Base-by-base conservation (phyloP, 2,113 vertebrate species). In the Dermatemys mawii region DNA sequence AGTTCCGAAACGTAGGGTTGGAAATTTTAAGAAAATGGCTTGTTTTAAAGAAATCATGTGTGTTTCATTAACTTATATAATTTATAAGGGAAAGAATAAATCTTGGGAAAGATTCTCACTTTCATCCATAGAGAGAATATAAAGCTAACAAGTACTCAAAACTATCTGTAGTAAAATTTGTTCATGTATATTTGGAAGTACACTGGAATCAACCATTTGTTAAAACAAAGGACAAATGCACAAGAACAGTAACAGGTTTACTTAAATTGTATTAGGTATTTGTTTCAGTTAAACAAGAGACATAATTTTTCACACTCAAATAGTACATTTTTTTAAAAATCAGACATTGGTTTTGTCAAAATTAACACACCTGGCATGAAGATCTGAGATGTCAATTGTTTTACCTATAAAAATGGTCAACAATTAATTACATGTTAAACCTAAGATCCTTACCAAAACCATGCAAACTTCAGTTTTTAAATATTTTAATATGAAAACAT, bases 21-120 rank as follows among this genome's bases (percentile, higher is more conserved):
- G 88, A 96, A 94, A 93, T 96, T 89, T 83, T 90, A 83, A 90
- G 94, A 83, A 55, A 92, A 92, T 16, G 11, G 26, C 21, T 96
- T 96, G 70, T 92, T 93, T 95, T 83, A 92, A 94, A 76, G 70
- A 54, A 94, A 92, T 90, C 57, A 78, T 75, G 86, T 32, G 73
- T 29, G 51, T 84, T 92, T 51, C 63, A 67, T 38, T 87, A 80
- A 91, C 51, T 84, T 76, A 84, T 83, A 94, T 92, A 86, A 85
- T 50, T 63, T 91, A 91, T 63, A 55, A 86, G 53, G 51, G 84
- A 48, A 86, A 51, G 46, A 24, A 41, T 81, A 48, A 60, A 81
- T 89, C 92, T 35, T 96, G 95, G 86, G 81, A 86, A 92, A 91
- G 81, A 86, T 89, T 90, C 50, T 53, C 6, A 0, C 46, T 0